These are phyloP conservation scores for Dolichomitus sp. DNA, from an alignment of 2,888 invertebrate species.

Conservation along the genomic window DNA sequence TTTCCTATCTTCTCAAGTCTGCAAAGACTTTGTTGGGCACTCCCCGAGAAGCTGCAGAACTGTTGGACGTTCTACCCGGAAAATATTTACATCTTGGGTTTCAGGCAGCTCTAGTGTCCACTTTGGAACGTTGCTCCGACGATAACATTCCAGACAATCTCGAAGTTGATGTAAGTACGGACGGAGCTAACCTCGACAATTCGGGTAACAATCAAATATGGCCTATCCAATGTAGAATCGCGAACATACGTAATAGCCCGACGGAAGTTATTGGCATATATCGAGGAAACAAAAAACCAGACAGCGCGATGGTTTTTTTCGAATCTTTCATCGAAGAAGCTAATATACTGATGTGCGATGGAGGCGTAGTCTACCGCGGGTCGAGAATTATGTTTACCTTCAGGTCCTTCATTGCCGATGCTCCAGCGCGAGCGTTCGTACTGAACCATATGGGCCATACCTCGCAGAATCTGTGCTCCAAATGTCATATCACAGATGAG, in stretches of 20 bases:
- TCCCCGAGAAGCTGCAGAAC: not conserved
- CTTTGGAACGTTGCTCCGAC: not conserved
- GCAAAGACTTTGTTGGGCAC: constrained; percentile 1
- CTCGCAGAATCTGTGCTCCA: constrained; percentile 54
- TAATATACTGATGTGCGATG: constrained; percentile 15
- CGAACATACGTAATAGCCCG: constrained; percentile 45
- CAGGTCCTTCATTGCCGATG: constrained; percentile 64
- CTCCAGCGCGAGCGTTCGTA: constrained; percentile 65
- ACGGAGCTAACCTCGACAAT: not conserved
- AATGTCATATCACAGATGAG: constrained; percentile 43
- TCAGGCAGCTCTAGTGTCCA: not conserved
- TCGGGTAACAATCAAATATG: constrained; percentile 2
- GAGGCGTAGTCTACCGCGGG: constrained; percentile 49
- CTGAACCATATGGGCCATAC: constrained; percentile 56
- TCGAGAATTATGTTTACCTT: not conserved
- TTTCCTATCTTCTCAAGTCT: constrained; percentile 1
- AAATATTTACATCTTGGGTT: constrained; percentile 1
- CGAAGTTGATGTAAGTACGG: not conserved
- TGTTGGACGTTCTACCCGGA: constrained; percentile 3
- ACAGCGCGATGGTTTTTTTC: constrained; percentile 11
- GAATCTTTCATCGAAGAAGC: constrained; percentile 11
- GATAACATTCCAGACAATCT: not conserved
- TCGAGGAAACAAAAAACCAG: constrained; percentile 43
- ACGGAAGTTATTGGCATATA: constrained; percentile 60
- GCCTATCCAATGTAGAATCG: constrained; percentile 28